Percentiles rank a stretch among this genome's conserved stretches.
Evolutionary conservation across 2,888 invertebrate genomes (phyloP).

Genomic region (Trypoxylon attenuatum): DNA sequence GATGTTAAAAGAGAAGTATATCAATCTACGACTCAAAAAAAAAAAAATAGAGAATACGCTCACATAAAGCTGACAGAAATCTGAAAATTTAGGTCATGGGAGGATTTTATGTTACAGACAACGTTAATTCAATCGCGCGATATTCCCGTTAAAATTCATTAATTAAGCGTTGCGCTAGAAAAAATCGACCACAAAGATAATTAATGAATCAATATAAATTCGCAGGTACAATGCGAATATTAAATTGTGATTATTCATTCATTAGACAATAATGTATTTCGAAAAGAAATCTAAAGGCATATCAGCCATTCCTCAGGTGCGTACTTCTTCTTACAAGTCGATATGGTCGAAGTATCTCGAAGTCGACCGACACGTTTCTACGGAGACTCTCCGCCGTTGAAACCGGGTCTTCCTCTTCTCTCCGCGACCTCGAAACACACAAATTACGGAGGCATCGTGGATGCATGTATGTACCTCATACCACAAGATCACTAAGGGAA

Average conservation of each 20-base stretch:
- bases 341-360: constrained; percentile 44
- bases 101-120: constrained; percentile 12
- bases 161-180: constrained; percentile 6
- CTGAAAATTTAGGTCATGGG: constrained; percentile 11
- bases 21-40: too few species aligned
- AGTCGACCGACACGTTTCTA: constrained; percentile 49
- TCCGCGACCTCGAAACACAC: constrained; percentile 68
- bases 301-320: constrained; percentile 4
- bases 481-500: too few species aligned
- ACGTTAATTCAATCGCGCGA: too few species aligned
- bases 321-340: constrained; percentile 22
- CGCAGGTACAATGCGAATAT: too few species aligned
- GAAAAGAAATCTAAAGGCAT: not conserved
- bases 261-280: not conserved
- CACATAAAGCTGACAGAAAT: too few species aligned
- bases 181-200: not conserved
- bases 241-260: not conserved
- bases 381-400: constrained; percentile 54
- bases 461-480: constrained; percentile 12
- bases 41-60: too few species aligned
- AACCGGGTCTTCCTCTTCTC: constrained; percentile 58
- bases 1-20: too few species aligned
- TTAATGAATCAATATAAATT: too few species aligned
- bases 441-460: constrained; percentile 59
- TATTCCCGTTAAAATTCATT: not conserved